Base-by-base conservation (phyloP, 2,888 invertebrate species). In the Oxystoma pomonae region DNA sequence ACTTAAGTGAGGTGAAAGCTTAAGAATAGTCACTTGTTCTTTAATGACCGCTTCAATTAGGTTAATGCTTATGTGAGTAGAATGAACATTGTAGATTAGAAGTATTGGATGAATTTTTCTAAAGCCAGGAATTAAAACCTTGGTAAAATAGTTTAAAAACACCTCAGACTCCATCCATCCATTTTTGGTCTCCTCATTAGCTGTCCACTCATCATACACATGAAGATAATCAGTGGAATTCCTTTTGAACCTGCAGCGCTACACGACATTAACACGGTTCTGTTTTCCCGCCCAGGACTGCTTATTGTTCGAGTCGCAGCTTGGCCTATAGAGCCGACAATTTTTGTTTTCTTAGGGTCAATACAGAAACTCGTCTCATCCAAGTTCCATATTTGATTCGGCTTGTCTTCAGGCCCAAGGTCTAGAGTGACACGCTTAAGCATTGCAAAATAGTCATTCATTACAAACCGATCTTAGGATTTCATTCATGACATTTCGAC, bases 11-110 rank as follows among this genome's bases (percentile, higher is more conserved):
- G 75, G 71, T 49, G 75, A 75, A 19, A 76, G 63, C 60, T 75
- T 77, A 1, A 76, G 57, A 51, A 65, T 60, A 1, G 56, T 58
- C 1, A 65, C 20, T 7, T 58, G 7, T 55, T 55, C 50, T 19
- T 57, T 17, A 9, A 20, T 35, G 55, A 60, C 63, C 20, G 17
- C 19, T 20, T 51, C 17, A 20, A 65, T 57, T n/a, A 65, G 22
- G 59, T 35, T 63, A n/a, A 67, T 21, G 50, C 64, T 65, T 20
- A 72, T 65, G 61, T 73, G 74, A 20, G 73, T 75, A 16, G 62
- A 59, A 66, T 77, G 75, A 1, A 76, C 76, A 63, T 75, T 75
- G 59, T 74, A 75, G 35, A 77, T 68, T n/a, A 76, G 58, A 21
- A 74, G 64, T 1, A 73, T 71, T 16, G 75, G 76, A 20, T 74